Evolutionary conservation across 2,888 invertebrate species (phyloP).

Genomic region (Ectobius pallidus): DNA sequence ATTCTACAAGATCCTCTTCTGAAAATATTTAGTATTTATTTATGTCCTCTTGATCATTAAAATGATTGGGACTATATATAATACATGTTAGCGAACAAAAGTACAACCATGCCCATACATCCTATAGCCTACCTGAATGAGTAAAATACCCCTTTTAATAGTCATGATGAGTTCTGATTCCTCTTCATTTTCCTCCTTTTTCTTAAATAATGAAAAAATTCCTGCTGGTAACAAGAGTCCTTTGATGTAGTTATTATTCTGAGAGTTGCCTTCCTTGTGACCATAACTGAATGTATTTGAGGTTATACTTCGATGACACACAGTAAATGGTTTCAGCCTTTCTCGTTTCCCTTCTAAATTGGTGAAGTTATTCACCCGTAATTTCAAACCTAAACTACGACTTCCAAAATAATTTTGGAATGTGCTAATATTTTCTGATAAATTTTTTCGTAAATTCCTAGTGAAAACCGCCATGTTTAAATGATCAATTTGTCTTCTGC

Average conservation of each 20-base stretch:
- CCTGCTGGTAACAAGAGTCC: constrained; percentile 31
- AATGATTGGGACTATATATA: too few relatives aligned
- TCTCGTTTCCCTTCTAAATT: too few relatives aligned
- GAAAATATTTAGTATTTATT: too few relatives aligned
- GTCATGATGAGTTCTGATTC: constrained; percentile 76
- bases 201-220: constrained; percentile 63
- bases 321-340: too few relatives aligned
- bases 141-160: constrained; percentile 79
- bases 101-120: too few relatives aligned
- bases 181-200: constrained; percentile 63
- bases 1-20: too few relatives aligned
- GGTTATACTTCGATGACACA: not conserved
- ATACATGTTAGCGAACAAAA: too few relatives aligned
- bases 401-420: not conserved
- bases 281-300: not conserved
- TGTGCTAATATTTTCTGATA: not conserved
- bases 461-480: not conserved
- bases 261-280: not conserved
- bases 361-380: too few relatives aligned
- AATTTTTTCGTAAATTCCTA: not conserved
- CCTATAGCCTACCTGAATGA: constrained; percentile 74
- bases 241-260: not conserved
- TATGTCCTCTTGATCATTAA: too few relatives aligned
- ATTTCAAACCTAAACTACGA: too few relatives aligned
- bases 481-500: not conserved